These are phyloP conservation scores for Siderastrea siderea DNA, from an alignment of 92 coral and sea anemone genomes.

Conservation along the genomic window DNA sequence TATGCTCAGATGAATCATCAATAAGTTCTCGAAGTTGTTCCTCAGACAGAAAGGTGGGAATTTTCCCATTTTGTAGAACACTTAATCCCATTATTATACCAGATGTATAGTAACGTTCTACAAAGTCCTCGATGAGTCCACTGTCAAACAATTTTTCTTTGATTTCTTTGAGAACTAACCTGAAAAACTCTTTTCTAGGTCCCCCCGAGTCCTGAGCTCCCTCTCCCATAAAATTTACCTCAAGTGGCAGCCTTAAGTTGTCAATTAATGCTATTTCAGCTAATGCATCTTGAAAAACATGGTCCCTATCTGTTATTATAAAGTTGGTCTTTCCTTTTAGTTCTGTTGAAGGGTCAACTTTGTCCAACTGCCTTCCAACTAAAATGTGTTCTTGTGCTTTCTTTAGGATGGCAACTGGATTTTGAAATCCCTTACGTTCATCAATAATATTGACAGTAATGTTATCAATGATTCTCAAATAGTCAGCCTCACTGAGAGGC, in stretches of 20 bases:
- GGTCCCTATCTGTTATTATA: too few species aligned
- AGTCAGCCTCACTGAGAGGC: conserved; percentile 7
- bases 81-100: conserved; percentile 51
- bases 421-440: background rate
- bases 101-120: conserved; percentile 42
- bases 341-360: too few species aligned
- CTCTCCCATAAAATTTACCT: too few species aligned
- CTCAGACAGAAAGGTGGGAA: conserved; percentile 62
- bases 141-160: conserved; percentile 67
- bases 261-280: too few species aligned
- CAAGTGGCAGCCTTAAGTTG: too few species aligned
- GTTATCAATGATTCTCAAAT: conserved; percentile 7
- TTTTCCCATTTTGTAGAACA: conserved; percentile 39
- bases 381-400: too few species aligned
- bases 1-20: conserved; percentile 31
- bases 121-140: conserved; percentile 57
- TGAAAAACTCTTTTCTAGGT: conserved; percentile 26
- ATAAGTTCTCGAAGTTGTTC: conserved; percentile 51
- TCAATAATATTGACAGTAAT: background rate
- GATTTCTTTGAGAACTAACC: conserved; percentile 60
- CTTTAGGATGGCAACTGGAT: too few species aligned
- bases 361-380: too few species aligned
- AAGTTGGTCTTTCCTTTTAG: too few species aligned
- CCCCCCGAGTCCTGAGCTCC: too few species aligned
- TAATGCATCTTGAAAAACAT: too few species aligned